Conservation (phyloP, 1,140 invertebrate species). For the Pteromalus puparum region DNA sequence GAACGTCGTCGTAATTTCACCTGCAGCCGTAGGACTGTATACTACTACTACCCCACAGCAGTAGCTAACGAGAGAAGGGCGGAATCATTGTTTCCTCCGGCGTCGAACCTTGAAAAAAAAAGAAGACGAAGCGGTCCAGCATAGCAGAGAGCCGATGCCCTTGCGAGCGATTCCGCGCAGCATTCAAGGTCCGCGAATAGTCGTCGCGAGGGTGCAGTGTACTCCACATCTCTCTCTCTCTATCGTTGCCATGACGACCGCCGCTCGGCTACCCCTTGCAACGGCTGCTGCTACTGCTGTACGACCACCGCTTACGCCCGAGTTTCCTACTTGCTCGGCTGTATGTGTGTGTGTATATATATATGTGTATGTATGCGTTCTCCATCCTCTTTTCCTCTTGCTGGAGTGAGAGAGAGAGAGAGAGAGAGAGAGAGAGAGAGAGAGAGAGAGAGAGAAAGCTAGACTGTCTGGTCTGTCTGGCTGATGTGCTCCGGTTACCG, state of each 20-base stretch:
- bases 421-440: background rate
- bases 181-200: conserved; percentile 66
- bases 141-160: conserved; percentile 55
- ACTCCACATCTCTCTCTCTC: conserved; percentile 48
- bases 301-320: background rate
- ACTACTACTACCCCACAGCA: background rate
- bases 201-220: conserved; percentile 64
- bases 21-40: background rate
- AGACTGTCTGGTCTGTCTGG: background rate
- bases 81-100: background rate
- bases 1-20: background rate
- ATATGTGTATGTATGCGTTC: background rate
- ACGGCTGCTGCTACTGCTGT: conserved; percentile 54
- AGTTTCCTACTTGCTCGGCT: background rate
- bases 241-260: conserved; percentile 71
- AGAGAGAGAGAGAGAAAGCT: background rate
- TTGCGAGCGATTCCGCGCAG: conserved; percentile 60
- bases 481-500: background rate
- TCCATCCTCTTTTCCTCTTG: background rate
- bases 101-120: conserved; percentile 15
- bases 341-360: background rate
- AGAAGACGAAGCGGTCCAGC: background rate
- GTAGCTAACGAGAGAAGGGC: background rate
- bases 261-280: conserved; percentile 71
- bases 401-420: background rate